Conservation (phyloP, 2,888 invertebrate species). For the Spatulosminthurus flaviceps region DNA sequence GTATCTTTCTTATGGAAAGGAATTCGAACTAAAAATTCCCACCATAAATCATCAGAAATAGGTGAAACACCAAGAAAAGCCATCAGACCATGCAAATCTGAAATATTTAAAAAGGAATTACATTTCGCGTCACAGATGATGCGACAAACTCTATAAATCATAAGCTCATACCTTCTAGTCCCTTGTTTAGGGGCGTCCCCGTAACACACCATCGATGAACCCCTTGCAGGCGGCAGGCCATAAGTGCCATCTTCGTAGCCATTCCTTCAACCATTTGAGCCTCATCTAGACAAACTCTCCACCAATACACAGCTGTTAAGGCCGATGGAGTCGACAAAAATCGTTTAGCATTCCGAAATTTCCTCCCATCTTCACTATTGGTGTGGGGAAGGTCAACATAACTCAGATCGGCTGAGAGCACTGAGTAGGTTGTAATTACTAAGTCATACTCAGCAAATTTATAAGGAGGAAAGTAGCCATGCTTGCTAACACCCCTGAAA, state of each 20-base stretch:
- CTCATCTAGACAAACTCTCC: conserved; percentile 81
- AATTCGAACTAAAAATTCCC: conserved; percentile 69
- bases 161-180: conserved; percentile 55
- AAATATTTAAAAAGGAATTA: background rate
- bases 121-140: no score
- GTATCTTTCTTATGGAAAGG: conserved; percentile 69
- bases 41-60: conserved; percentile 69
- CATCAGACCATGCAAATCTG: conserved; percentile 71
- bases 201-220: conserved; percentile 79
- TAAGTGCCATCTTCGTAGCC: conserved; percentile 64
- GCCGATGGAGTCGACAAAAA: conserved; percentile 75
- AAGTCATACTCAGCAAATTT: conserved; percentile 75
- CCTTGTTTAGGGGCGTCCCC: conserved; percentile 75
- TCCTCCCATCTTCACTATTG: conserved; percentile 66
- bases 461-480: conserved; percentile 73
- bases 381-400: conserved; percentile 70
- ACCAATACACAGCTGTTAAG: conserved; percentile 76
- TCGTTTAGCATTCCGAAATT: conserved; percentile 72
- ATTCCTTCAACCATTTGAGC: conserved; percentile 78
- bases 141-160: no score
- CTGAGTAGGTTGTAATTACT: conserved; percentile 77
- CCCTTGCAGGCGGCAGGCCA: conserved; percentile 72
- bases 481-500: conserved; percentile 68
- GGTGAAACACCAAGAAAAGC: conserved; percentile 73
- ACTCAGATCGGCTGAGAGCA: conserved; percentile 73